Evolutionary conservation across 1,140 invertebrate species (phyloP), one percentile per base, ranked within the genome.

Genomic region (Tetranychus urticae): DNA sequence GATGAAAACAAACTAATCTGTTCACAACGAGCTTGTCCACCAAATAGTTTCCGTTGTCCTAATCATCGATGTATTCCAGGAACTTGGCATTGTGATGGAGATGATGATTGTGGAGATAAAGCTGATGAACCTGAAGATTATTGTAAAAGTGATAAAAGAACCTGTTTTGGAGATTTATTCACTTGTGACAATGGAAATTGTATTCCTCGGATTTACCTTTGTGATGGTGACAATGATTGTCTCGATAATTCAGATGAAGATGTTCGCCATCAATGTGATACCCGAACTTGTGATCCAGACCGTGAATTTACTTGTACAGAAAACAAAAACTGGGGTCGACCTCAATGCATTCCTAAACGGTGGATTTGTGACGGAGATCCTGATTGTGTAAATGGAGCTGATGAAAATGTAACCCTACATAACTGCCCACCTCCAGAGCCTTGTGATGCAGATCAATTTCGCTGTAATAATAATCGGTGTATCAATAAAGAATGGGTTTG

Each of bases 161-260:
- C 88, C 1, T 97, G 92, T 70, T 92, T 90, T 66, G 86, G 89
- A 0, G 89, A 93, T 71, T 73, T 92, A 0, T 96, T 94, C 68
- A 92, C 89, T 0, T 97, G 93, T 69, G 86, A 88, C 67, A 96
- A 96, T 73, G 91, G 90, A 6, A 93, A 92, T 68, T 98, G 93
- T 70, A 91, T 97, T 64, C 88, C 88, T 0, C 77, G 86, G 62
- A 91, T 88, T 63, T 97, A 97, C 71, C 88, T 93, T n/a, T 97
- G 94, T 69, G 92, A 97, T 71, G 88, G 88, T 1, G 86, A 91
- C 69, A 87, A 90, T 60, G 90, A 97, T 73, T 97, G 93, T 71
- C 72, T 86, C 64, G 92, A 96, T 70, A 83, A 83, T 69, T 88
- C 85, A 36, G 89, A 93, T 68, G 88, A 94, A 74, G 88, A 91